Base-by-base conservation (phyloP, 1,140 invertebrate species). In the Trachymyrmex cornetzi region DNA sequence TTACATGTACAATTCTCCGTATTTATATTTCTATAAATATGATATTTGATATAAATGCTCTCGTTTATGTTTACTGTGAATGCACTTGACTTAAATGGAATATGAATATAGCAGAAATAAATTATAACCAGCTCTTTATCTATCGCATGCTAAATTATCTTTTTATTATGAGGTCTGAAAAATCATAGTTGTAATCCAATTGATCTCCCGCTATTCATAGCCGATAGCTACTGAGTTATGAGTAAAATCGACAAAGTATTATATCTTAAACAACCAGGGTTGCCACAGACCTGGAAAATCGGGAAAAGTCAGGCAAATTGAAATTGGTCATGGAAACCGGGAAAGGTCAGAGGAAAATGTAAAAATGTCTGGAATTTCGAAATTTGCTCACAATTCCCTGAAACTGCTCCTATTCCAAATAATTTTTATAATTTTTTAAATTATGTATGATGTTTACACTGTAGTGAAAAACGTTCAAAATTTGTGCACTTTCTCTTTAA, bases 101-200 rank as follows among this genome's bases (percentile, higher is more conserved):
- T 55, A n/a, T n/a, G 30, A 77, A 50, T 64, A 50, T 64, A 50
- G 44, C 19, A 19, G 19, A 57, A 30, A 74, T 24, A 74, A 74
- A 74, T 19, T 19, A 6, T 64, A 6, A 64, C 11, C 38, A 24
- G 24, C 0, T 50, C 2, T 79, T 63, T 16, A 48, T 14, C 9
- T 12, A 63, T 27, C 14, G 22, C 34, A 63, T 44, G 38, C 4
- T 27, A 77, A 48, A 77, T 34, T 34, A 34, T 34, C 30, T 34
- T 34, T 34, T 34, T 34, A 34, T 34, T 34, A 34, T 3, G n/a
- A 77, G 48, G 63, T 59, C 6, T 22, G 1, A 57, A 22, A 53
- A 7, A 16, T 16, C 0, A 48, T 27, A 27, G 9, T 30, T 11
- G 57, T 27, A 1, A 12, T 22, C 16, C 30, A 50, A 61, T 77